Conservation (phyloP, 2,888 invertebrate species). For the Acrobeloides nanus region DNA sequence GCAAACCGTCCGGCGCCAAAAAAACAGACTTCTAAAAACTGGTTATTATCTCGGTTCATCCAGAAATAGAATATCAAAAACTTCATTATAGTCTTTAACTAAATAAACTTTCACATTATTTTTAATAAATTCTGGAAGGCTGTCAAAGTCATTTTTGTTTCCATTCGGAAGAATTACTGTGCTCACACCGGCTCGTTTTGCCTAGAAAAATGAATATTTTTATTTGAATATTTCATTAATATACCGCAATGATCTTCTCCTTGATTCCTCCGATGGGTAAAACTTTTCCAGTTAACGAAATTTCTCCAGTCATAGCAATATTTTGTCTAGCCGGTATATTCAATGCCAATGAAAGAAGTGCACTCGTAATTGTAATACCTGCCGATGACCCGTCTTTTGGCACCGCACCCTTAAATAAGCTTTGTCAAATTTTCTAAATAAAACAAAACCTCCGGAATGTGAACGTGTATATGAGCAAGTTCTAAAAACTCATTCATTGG, state of each 20-base stretch:
- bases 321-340: slow-evolving; percentile 65
- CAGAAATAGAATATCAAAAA: no score
- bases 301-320: slow-evolving; percentile 96
- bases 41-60: no score
- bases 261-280: slow-evolving; percentile 97
- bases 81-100: no score
- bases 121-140: slow-evolving; percentile 80
- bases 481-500: slow-evolving; percentile 71
- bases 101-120: slow-evolving; percentile 84
- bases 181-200: slow-evolving; percentile 82
- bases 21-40: no score
- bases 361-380: slow-evolving; percentile 89
- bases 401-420: slow-evolving; percentile 75
- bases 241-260: slow-evolving; percentile 87
- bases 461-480: slow-evolving; percentile 80
- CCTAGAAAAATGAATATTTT: no score
- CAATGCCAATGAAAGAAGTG: slow-evolving; percentile 79
- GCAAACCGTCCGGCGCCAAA: no score
- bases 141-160: slow-evolving; percentile 79
- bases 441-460: slow-evolving; percentile 92
- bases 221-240: no score
- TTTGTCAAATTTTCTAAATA: no score
- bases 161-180: slow-evolving; percentile 87
- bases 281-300: slow-evolving; percentile 88
- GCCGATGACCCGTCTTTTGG: slow-evolving; percentile 77